Base-by-base conservation (phyloP, 2,113 vertebrate genomes). In the Galeopterus variegatus region DNA sequence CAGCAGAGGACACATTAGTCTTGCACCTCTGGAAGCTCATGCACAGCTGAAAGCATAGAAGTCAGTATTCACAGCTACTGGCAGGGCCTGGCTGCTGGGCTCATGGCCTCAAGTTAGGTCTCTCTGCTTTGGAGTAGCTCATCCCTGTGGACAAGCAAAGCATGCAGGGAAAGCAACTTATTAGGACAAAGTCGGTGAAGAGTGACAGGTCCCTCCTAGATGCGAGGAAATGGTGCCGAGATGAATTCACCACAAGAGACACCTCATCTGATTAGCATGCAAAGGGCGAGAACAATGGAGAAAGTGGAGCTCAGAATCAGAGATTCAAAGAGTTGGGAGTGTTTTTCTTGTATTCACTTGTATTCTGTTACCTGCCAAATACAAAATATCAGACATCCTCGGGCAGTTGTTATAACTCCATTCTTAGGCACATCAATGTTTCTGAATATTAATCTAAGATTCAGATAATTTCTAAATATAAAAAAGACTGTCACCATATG, bases 131-230 rank as follows among this genome's bases (percentile, higher is more conserved):
- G 31, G 89, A 97, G 69, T 73, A 94, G 50, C 31, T 87, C 93
- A 94, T 92, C 83, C 94, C 96, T n/a, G 26, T 0, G 41, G 94
- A 97, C 86, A 96, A 97, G 93, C n/a, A 92, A 97, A 98, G 95
- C 79, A 98, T n/a, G 72, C 76, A 73, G 58, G 90, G 91, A 96
- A 97, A 98, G 92, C 90, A 94, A 98, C 98, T 97, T 93, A 97
- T 48, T 52, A 91, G 90, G 33, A 65, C 62, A 83, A 97, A 97
- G 72, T 93, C 94, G 94, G 83, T 26, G 75, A 97, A 94, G 70
- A 19, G 76, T 69, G 84, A 91, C 52, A 97, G 96, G 91, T 95
- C 60, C 85, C 94, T 95, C 86, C 72, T 90, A 90, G 94, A 95
- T 65, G 45, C 24, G 90, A 96, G 96, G 82, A 98, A 96, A 95